A percentile compares a stretch with the other conserved stretches of the same genome.
Conservation (phyloP, 2,797 vertebrate species). For the Lepilemur ruficaudatus region DNA sequence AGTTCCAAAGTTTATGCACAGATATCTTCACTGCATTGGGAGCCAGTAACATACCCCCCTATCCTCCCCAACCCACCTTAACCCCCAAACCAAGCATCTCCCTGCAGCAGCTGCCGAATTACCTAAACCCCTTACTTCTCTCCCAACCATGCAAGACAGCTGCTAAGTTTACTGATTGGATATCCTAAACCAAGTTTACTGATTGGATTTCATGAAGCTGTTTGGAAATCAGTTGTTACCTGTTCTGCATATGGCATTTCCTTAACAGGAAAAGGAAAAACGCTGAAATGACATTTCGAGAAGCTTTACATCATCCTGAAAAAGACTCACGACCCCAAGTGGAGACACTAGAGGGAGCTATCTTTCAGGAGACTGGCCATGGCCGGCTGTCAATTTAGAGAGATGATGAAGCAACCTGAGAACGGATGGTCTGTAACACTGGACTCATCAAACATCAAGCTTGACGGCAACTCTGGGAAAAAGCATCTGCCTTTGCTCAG, state of each 20-base stretch:
- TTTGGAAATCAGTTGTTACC: not conserved
- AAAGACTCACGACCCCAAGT: not conserved
- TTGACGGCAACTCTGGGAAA: slow-evolving; percentile 33
- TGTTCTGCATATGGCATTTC: not conserved
- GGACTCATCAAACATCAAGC: not conserved
- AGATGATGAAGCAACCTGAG: not conserved
- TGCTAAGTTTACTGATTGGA: not conserved
- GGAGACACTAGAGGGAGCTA: slow-evolving; percentile 56
- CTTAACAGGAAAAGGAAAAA: not conserved
- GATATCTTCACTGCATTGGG: not conserved
- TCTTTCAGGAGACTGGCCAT: slow-evolving; percentile 20
- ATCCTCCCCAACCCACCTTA: not conserved
- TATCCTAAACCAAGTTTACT: not conserved
- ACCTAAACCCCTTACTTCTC: not conserved
- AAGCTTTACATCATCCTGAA: not conserved
- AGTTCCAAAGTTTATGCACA: not conserved
- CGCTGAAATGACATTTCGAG: not conserved
- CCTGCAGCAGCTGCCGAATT: too few relatives aligned
- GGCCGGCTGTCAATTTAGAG: not conserved
- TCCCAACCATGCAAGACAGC: not conserved
- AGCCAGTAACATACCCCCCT: not conserved
- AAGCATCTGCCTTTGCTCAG: slow-evolving; percentile 15
- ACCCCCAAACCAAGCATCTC: not conserved
- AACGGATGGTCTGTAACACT: not conserved
- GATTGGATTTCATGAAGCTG: not conserved